Evolutionary conservation across 1,140 invertebrate genomes (phyloP), one percentile per base, ranked within the genome.

Genomic region (Eriocheir sinensis): DNA sequence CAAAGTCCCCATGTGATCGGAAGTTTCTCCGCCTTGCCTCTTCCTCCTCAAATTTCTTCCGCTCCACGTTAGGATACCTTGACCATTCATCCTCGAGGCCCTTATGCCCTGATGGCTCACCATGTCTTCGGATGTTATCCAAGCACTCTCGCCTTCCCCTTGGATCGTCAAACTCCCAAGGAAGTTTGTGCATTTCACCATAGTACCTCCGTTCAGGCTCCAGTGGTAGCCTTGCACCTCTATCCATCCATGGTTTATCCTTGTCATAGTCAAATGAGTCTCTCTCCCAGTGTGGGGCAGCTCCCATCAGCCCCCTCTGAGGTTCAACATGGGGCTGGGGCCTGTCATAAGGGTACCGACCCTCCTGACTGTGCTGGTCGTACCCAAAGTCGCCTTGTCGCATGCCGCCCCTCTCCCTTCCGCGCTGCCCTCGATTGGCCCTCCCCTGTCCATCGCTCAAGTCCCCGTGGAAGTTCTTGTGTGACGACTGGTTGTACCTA

Each of bases 1-100:
- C 85, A 90, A 36, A 53, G 40, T 48, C 88, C 21, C 32, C 93
- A 17, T 30, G 79, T 72, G 44, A 12, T 15, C 30, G 15, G 12
- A 89, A 89, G n/a, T 88, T 41, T 36, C 85, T 93, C 48, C 88
- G 85, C 36, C 83, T 89, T 1, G 89, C 86, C 17, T 94, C 93
- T 15, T 94, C 93, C 48, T 94, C 93, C 9, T 94, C 93, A 34
- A 94, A 81, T 30, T 79, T 90, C 72, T 72, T 94, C 53, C 92
- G 38, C 36, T 90, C 44, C 32, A 41, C 83, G 32, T 92, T 80
- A 44, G 91, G 41, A 48, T 89, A 94, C 44, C 93, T 94, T 32
- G 53, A 32, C 93, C 93, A 94, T 1, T 93, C 92, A 21, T 94
- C 89, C 38, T 91, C 94, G 53, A 81, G 81, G 15, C 0, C 79